Base-by-base conservation (phyloP, 2,113 vertebrate species). In the Bubo blakistoni region DNA sequence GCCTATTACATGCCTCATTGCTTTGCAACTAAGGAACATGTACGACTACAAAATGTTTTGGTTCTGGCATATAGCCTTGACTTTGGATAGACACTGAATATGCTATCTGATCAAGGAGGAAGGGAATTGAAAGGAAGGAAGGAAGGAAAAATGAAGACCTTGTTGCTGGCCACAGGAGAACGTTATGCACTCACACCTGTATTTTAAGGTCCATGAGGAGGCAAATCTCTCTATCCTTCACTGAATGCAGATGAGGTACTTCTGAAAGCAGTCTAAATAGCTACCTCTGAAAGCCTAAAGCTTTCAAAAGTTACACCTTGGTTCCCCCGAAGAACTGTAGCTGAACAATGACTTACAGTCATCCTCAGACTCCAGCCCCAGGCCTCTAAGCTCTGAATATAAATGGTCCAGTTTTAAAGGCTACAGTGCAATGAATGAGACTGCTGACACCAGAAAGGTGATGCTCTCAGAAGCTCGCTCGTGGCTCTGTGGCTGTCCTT, bases 151-250 rank as follows among this genome's bases (percentile, higher is more conserved):
- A 80, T 55, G 27, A 80, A 70, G 44, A 63, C 30, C 34, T 78
- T 51, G 32, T 25, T 79, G 44, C 44, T 79, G 38, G 38, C 16
- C 42, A 10, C 11, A 14, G 20, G 49, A 27, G 26, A 47, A 18
- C 8, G 13, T 61, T 13, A 4, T 16, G 29, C 7, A 21, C 13
- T 17, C 2, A 0, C 17, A 44, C 22, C 5, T 42, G 12, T 55
- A 20, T 36, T 65, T 76, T 34, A 81, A 44, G 63, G 25, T 36
- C 36, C 4, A 3, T 7, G 5, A 8, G 5, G 34, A 82, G 34
- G 52, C 5, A 78, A 81, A 93, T 30, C 13, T 63, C 40, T 77
- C 19, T 44, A 32, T 93, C 27, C 44, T 73, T 70, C 61, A 9
- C 30, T 13, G 18, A 78, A 49, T 40, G 34, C 15, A 24, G 27